Evolutionary conservation across 2,113 vertebrate genomes (phyloP).

Genomic region (Dromaius novaehollandiae): DNA sequence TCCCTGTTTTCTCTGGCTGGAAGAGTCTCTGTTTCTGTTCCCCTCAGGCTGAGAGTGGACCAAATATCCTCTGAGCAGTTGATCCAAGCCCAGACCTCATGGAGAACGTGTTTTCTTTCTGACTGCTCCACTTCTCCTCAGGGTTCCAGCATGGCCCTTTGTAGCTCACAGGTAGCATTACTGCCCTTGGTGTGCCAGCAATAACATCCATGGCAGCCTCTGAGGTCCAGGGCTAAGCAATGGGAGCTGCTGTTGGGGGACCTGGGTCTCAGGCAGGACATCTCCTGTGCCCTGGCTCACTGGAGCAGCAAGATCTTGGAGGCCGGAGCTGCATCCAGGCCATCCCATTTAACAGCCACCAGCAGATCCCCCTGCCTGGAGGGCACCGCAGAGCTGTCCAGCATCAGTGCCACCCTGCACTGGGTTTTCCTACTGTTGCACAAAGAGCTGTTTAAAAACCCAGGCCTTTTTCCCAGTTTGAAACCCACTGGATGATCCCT

Average conservation of each 20-base stretch:
- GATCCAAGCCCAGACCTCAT: neutral
- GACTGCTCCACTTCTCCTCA: neutral
- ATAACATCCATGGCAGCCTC: neutral
- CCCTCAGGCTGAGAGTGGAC: neutral
- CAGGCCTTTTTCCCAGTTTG: neutral
- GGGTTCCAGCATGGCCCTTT: neutral
- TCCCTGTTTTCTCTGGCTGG: neutral
- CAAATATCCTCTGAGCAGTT: neutral
- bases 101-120: fast-evolving
- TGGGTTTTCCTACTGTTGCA: neutral
- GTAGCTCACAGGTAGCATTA: neutral
- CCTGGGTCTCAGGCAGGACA: neutral
- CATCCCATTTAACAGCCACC: neutral
- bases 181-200: neutral
- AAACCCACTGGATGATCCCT: neutral
- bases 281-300: neutral
- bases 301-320: neutral
- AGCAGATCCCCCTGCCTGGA: neutral
- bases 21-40: neutral
- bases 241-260: neutral
- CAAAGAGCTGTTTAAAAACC: neutral
- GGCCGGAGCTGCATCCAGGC: neutral
- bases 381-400: fast-evolving
- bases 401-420: neutral
- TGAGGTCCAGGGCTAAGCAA: neutral